Evolutionary conservation across 2,888 invertebrate genomes (phyloP).

Genomic region (Epinotia ramella): DNA sequence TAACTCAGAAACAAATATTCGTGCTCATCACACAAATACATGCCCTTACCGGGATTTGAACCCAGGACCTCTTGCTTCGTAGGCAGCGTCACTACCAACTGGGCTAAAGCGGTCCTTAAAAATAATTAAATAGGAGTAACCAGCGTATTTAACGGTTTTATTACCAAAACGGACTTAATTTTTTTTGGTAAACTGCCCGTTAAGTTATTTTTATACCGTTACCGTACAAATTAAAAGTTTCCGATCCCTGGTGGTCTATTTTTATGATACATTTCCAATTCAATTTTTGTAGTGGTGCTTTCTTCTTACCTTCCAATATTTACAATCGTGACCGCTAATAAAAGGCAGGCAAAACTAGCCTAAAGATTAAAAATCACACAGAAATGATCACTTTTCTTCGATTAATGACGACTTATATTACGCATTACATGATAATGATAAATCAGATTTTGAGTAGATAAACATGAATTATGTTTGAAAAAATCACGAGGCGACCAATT

Average conservation of each 20-base stretch:
- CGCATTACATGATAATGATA: slow-evolving; percentile 11
- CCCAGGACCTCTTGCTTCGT: too few species aligned
- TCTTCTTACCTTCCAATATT: slow-evolving; percentile 20
- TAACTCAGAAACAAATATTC: too few species aligned
- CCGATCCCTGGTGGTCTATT: background rate
- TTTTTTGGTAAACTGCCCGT: background rate
- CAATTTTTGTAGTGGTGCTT: slow-evolving; percentile 7
- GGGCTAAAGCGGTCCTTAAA: too few species aligned
- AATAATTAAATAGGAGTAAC: too few species aligned
- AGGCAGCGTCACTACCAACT: too few species aligned
- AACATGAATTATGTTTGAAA: slow-evolving; percentile 8
- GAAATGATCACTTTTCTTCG: slow-evolving; percentile 41
- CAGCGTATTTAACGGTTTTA: too few species aligned
- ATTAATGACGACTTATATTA: slow-evolving; percentile 35
- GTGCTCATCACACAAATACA: too few species aligned
- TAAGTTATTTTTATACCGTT: background rate
- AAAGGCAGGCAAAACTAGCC: slow-evolving; percentile 32
- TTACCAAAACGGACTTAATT: background rate
- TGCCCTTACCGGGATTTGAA: too few species aligned
- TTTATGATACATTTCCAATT: background rate
- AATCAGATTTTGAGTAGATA: slow-evolving; percentile 1
- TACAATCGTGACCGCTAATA: slow-evolving; percentile 19
- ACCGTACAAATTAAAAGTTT: background rate
- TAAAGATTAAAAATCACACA: slow-evolving; percentile 42
- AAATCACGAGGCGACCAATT: slow-evolving; percentile 6